phyloP scores from a whole-genome alignment of 1,140 invertebrate genomes.

The Apis mellifera region Amel_HAv3.1 CM009940.2:7619501-7620000 shows the following conservation, averaged over 20 bases:
- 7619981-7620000: neutral
- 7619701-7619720: conserved; percentile 23
- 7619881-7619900: too few relatives aligned
- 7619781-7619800: too few relatives aligned
- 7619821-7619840: too few relatives aligned
- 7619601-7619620: neutral
- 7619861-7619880: too few relatives aligned
- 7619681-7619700: neutral
- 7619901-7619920: too few relatives aligned
- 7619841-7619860: too few relatives aligned
- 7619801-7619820: too few relatives aligned
- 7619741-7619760: neutral
- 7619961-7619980: too few relatives aligned
- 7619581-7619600: neutral
- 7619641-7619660: neutral
- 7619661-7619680: neutral
- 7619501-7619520: conserved; percentile 44
- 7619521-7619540: conserved; percentile 42
- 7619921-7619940: too few relatives aligned
- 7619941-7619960: neutral
- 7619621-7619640: conserved; percentile 27
- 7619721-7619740: neutral
- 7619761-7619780: neutral
- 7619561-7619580: neutral
- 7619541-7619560: conserved; percentile 31